Conservation (phyloP, 1,140 invertebrate species). For the Thaumatotibia leucotreta region DNA sequence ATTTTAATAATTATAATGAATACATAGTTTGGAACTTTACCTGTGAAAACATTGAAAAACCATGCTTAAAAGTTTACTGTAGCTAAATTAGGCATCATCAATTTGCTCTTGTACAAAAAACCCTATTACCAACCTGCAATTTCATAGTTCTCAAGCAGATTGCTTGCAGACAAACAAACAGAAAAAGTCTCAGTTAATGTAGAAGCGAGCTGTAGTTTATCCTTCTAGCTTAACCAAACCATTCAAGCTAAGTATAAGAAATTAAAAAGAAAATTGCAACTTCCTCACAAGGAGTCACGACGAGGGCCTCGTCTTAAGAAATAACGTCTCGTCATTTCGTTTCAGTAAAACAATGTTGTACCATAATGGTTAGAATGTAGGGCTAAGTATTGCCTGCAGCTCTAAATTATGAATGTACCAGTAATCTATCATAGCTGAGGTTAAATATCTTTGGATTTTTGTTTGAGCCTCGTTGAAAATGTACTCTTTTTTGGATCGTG, state of each 20-base stretch:
- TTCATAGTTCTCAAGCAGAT: neutral
- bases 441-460: neutral
- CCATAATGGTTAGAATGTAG: neutral
- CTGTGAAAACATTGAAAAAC: neutral
- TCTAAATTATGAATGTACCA: neutral
- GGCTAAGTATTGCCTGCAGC: neutral
- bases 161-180: neutral
- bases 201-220: neutral
- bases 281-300: slow-evolving; percentile 8
- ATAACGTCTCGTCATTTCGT: neutral
- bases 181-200: neutral
- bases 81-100: neutral
- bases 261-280: slow-evolving; percentile 13
- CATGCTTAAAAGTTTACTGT: neutral
- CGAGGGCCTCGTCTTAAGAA: neutral
- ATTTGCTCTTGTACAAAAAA: neutral
- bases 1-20: too few relatives aligned
- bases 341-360: neutral
- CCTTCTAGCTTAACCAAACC: neutral
- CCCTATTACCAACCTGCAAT: neutral
- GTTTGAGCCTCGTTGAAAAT: slow-evolving; percentile 1
- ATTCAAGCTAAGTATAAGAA: slow-evolving; percentile 10
- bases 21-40: neutral
- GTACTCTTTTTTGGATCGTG: neutral
- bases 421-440: slow-evolving; percentile 9